Conservation (phyloP, 2,797 vertebrate genomes). For the Phataginus tricuspis region DNA sequence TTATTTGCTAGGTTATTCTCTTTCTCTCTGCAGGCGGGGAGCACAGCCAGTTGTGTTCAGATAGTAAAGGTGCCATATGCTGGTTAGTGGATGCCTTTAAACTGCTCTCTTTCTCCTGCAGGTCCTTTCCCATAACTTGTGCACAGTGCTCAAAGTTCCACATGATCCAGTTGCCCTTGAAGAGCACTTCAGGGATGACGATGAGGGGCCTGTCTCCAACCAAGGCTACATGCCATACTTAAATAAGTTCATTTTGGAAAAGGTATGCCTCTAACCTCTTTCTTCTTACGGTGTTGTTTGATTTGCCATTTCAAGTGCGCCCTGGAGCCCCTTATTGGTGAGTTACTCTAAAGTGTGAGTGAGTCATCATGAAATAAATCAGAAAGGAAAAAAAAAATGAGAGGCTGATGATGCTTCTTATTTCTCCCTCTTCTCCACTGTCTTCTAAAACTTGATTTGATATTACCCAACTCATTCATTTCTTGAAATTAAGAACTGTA, state of each 20-base stretch:
- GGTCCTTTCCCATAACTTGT: conserved; percentile 98
- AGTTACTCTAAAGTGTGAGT: not conserved
- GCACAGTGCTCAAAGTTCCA: conserved; percentile 95
- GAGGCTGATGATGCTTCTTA: not conserved
- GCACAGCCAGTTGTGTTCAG: not conserved
- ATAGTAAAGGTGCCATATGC: not conserved
- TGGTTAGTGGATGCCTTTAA: not conserved
- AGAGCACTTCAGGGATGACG: conserved; percentile 97
- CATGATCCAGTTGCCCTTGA: conserved; percentile 97
- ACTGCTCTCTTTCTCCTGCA: conserved; percentile 77
- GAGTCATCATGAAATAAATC: not conserved
- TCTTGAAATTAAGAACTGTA: not conserved
- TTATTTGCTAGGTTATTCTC: not conserved
- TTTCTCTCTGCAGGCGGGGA: not conserved
- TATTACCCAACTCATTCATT: not conserved
- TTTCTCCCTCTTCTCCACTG: not conserved
- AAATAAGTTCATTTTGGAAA: conserved; percentile 98
- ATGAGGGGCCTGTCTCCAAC: conserved; percentile 97
- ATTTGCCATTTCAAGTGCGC: not conserved
- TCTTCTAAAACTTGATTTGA: not conserved
- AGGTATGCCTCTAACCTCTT: conserved; percentile 86
- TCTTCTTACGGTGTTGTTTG: not conserved
- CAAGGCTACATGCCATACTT: conserved; percentile 99
- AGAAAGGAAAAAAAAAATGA: not conserved
- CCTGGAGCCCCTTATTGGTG: not conserved